Conservation (phyloP, 2,888 invertebrate species). For the Volucella inanis region DNA sequence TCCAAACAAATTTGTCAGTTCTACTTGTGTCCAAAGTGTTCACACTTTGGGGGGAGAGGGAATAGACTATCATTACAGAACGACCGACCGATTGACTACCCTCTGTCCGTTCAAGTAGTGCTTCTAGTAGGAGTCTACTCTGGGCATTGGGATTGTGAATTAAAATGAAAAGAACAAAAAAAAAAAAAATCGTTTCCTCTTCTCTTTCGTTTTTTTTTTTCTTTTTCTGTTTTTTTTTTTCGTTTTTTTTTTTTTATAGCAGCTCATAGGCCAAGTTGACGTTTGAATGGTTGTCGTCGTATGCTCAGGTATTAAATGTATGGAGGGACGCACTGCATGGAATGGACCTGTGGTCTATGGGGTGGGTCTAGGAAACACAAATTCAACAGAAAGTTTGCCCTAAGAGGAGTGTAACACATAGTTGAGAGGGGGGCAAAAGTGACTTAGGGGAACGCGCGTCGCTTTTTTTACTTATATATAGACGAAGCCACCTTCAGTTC, state of each 20-base stretch:
- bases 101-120: no score
- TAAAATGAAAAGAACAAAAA: neutral
- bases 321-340: constrained; percentile 22
- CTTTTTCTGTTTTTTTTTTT: constrained; percentile 3
- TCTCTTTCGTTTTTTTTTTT: neutral
- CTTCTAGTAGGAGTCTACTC: constrained; percentile 23
- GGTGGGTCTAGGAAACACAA: constrained; percentile 54
- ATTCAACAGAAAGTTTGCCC: neutral
- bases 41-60: no score
- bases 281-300: constrained; percentile 33
- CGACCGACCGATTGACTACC: no score
- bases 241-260: constrained; percentile 22
- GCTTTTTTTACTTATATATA: constrained; percentile 23
- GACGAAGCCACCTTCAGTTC: neutral
- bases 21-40: neutral
- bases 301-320: constrained; percentile 55
- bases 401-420: neutral
- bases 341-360: constrained; percentile 42
- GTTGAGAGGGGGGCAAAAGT: constrained; percentile 1
- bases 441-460: constrained; percentile 42
- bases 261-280: constrained; percentile 48
- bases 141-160: constrained; percentile 4
- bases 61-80: no score
- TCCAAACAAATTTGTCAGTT: neutral
- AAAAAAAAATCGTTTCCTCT: neutral